Evolutionary conservation across 1,140 invertebrate genomes (phyloP), one percentile per base, ranked within the genome.

Genomic region (Diuraphis noxia): DNA sequence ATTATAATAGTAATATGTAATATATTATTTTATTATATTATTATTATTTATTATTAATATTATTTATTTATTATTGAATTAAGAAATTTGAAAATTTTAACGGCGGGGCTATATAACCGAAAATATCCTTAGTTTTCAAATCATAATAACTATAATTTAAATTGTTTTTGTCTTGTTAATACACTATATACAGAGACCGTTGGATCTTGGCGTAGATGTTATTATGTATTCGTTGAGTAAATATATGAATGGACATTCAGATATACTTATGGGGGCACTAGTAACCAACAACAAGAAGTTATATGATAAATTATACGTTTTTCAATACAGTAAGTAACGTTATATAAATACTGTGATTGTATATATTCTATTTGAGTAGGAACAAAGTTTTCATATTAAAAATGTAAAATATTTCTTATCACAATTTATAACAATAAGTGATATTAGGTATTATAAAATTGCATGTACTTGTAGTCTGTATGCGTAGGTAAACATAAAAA

Each of bases 191-290:
- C 92, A 97, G 96, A 95, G 96, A 92, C 99, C 99, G 13, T 94
- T 99, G 56, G 95, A 96, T 36, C 94, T 99, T 36, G 99, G 99
- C 23, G 98, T 97, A 6, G 98, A 99, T 94, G 95, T 99, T 84
- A 96, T 97, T 4, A 94, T 98, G 92, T 98, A 99, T 94, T 99
- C 99, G 0, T 93, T 99, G 49, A 99, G 98, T 0, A 99, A 99
- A 94, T 99, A 99, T 93, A 98, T 99, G 96, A 99, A 99, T 94
- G 99, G 99, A 0, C 99, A 99, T 94, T 97, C 97, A 4, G 99
- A 99, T 95, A 97, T 99, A 84, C 96, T 99, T 1, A 99, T 99
- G 99, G 99, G 99, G 8, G 96, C 97, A 21, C 95, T 97, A 8
- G 95, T 97, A 40, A 96, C 96, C 5, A 98, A 96, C 92, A 95